Percentiles rank a stretch among this genome's conserved stretches.
Conservation (phyloP, 2,888 invertebrate genomes). For the Drosophila emarginata region DNA sequence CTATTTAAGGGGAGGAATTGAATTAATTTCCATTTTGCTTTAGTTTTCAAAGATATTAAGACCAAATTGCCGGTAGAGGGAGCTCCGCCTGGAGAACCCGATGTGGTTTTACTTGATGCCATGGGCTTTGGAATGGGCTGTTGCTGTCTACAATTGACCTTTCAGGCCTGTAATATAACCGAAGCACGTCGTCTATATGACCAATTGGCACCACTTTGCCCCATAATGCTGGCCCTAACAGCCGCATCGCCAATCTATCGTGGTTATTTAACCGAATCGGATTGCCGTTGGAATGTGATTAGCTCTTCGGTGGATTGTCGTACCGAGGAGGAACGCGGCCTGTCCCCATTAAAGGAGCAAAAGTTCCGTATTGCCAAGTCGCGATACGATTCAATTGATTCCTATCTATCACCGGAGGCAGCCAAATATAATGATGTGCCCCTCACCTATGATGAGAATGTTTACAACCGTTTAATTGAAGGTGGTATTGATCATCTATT, state of each 20-base stretch:
- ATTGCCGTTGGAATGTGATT: constrained; percentile 99
- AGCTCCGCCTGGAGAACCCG: constrained; percentile 89
- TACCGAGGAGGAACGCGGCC: constrained; percentile 94
- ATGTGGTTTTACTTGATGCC: constrained; percentile 98
- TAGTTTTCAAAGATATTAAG: constrained; percentile 94
- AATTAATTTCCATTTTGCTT: not conserved
- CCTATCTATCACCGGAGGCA: constrained; percentile 95
- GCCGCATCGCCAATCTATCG: constrained; percentile 98
- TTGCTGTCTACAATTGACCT: constrained; percentile 97
- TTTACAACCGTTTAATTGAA: constrained; percentile 91
- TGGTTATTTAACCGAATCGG: constrained; percentile 96
- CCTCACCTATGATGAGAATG: constrained; percentile 91
- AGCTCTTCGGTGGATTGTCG: constrained; percentile 97
- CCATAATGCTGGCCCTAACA: constrained; percentile 97
- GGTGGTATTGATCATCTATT: constrained; percentile 96
- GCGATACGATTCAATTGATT: constrained; percentile 98
- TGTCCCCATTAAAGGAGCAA: constrained; percentile 87
- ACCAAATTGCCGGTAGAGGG: constrained; percentile 94
- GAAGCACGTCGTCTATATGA: constrained; percentile 98
- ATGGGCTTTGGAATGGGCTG: constrained; percentile 99
- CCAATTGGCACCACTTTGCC: constrained; percentile 97
- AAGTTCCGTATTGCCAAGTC: constrained; percentile 95
- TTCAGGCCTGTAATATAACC: constrained; percentile 95
- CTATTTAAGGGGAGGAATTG: not conserved
- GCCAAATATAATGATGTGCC: constrained; percentile 97